Percentiles rank a stretch among this genome's conserved stretches.
These are phyloP conservation scores for Aix galericulata DNA, from an alignment of 2,113 vertebrate genomes.

Conservation along the genomic window DNA sequence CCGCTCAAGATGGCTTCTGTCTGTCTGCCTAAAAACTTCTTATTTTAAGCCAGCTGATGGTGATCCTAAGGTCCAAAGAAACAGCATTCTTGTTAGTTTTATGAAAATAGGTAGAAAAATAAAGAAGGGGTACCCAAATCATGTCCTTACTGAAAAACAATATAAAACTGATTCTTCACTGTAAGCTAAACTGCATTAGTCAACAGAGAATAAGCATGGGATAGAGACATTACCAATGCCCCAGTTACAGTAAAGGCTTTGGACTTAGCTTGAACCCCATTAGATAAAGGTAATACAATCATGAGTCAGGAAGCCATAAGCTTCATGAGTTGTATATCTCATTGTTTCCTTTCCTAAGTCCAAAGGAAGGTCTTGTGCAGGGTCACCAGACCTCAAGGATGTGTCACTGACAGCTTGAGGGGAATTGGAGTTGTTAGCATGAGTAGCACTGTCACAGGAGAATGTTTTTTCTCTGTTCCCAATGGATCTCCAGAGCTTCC, in stretches of 20 bases:
- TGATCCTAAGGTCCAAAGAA: background rate
- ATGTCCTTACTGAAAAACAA: background rate
- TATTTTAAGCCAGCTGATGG: background rate
- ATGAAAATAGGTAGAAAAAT: background rate
- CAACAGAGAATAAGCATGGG: background rate
- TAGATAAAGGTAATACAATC: background rate
- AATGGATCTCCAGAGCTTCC: constrained; percentile 41
- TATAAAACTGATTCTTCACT: background rate
- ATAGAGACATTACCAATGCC: background rate
- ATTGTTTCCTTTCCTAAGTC: constrained; percentile 1
- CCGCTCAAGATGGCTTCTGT: background rate
- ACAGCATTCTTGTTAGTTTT: background rate
- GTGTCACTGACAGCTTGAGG: constrained; percentile 47
- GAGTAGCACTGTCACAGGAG: constrained; percentile 27
- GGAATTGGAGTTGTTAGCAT: constrained; percentile 8
- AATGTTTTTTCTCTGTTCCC: constrained; percentile 28
- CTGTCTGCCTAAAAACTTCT: background rate
- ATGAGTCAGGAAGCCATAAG: background rate
- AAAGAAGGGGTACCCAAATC: background rate
- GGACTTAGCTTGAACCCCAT: background rate
- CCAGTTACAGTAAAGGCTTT: background rate
- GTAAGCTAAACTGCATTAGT: background rate
- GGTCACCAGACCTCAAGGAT: constrained; percentile 37
- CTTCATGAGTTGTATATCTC: background rate
- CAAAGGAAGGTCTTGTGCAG: background rate